A percentile compares a stretch with the other conserved stretches of the same genome.
Conservation (phyloP, 2,113 vertebrate species). For the Hippopotamus amphibius region DNA sequence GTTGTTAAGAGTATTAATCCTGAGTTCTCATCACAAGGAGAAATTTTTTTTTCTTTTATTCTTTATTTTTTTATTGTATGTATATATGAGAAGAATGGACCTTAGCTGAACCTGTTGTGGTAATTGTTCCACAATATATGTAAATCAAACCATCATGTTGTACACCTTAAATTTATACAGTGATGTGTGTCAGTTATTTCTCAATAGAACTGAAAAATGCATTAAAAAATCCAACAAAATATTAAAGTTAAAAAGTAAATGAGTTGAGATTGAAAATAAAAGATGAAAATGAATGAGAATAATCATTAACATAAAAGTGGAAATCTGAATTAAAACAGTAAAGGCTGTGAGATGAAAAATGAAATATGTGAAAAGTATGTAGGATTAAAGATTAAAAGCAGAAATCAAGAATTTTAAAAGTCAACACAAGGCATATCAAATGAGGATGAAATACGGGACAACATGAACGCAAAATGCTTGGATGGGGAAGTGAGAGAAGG, state of each 20-base stretch:
- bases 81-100: neutral
- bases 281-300: slow-evolving; percentile 19
- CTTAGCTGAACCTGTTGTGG: neutral
- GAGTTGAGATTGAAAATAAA: neutral
- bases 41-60: neutral
- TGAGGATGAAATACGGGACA: neutral
- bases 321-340: neutral
- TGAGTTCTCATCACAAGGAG: neutral
- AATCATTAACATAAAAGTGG: slow-evolving; percentile 9
- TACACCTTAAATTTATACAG: neutral
- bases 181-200: neutral
- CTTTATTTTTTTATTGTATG: neutral
- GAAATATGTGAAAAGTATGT: slow-evolving; percentile 19
- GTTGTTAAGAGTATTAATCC: neutral
- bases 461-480: neutral
- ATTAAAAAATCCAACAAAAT: slow-evolving; percentile 12
- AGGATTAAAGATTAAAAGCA: slow-evolving; percentile 7
- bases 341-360: neutral
- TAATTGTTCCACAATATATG: neutral
- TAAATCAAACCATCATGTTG: neutral
- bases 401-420: neutral
- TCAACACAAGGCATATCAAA: neutral
- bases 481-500: neutral
- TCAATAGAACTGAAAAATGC: neutral
- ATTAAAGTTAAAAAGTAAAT: slow-evolving; percentile 15